A percentile compares a stretch with the other conserved stretches of the same genome.
Conservation (phyloP, 2,888 invertebrate species). For the Malthinus seriepunctatus region DNA sequence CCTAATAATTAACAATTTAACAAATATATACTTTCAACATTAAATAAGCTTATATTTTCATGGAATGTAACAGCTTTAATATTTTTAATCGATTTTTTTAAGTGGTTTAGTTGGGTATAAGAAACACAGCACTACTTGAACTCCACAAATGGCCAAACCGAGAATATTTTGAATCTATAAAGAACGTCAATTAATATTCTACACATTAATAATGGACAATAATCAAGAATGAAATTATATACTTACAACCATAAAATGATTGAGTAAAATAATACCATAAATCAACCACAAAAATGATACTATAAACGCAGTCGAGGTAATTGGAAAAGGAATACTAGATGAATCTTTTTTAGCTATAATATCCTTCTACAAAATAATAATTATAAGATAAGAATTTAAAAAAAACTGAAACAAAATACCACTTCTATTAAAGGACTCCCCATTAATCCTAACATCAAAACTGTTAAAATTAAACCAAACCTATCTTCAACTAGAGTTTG, state of each 20-base stretch:
- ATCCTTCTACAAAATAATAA: constrained; percentile 62
- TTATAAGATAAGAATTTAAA: not conserved
- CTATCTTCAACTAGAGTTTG: constrained; percentile 67
- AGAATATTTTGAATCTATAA: constrained; percentile 72
- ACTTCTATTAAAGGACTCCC: constrained; percentile 72
- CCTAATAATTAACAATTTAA: no score
- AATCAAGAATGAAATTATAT: not conserved
- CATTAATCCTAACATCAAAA: constrained; percentile 67
- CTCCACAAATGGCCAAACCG: constrained; percentile 61
- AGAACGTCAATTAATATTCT: not conserved
- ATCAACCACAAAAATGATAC: constrained; percentile 80
- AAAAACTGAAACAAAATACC: constrained; percentile 56
- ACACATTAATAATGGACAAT: not conserved
- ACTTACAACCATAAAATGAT: constrained; percentile 77
- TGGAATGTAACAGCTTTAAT: no score
- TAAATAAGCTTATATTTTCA: no score
- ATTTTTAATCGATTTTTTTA: constrained; percentile 6
- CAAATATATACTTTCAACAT: no score
- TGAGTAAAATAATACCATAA: constrained; percentile 77
- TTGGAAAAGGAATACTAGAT: constrained; percentile 83
- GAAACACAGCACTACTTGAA: constrained; percentile 70
- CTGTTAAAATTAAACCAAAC: constrained; percentile 72
- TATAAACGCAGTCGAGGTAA: constrained; percentile 80
- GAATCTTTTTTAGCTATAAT: constrained; percentile 83
- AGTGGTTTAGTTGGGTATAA: constrained; percentile 61